A percentile compares a stretch with the other conserved stretches of the same genome.
These are phyloP conservation scores for Leucophora obtusa DNA, from an alignment of 2,888 invertebrate genomes.

Conservation along the genomic window DNA sequence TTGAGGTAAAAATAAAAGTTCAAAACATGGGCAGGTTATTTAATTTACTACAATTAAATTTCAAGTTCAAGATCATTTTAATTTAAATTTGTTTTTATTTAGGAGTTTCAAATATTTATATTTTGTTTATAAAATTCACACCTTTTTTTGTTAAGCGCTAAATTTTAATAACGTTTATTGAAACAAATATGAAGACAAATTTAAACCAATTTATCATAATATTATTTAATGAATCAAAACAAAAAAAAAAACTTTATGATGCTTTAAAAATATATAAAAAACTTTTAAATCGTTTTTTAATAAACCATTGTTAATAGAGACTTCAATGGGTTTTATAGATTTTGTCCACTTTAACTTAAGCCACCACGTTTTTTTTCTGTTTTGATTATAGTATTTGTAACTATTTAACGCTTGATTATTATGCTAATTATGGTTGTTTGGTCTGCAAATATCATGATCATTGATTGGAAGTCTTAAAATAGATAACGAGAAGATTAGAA, in stretches of 20 bases:
- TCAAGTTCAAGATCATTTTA: constrained; percentile 6
- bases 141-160: neutral
- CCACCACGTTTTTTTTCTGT: constrained; percentile 13
- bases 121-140: neutral
- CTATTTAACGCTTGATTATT: constrained; percentile 18
- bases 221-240: no score
- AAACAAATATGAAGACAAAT: neutral
- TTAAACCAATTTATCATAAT: no score
- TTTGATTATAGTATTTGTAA: constrained; percentile 30
- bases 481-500: neutral
- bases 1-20: neutral
- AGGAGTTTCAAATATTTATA: neutral
- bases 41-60: neutral
- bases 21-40: neutral
- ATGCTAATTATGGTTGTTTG: constrained; percentile 12
- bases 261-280: no score
- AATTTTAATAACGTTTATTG: neutral
- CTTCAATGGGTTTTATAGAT: neutral
- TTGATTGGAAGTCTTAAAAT: neutral
- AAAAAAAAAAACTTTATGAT: no score
- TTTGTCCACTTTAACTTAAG: constrained; percentile 2
- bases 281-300: neutral
- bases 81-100: neutral
- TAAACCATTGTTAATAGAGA: neutral
- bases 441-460: neutral